These are phyloP conservation scores for Candidula unifasciata DNA, from an alignment of 2,888 invertebrate genomes.

Conservation along the genomic window DNA sequence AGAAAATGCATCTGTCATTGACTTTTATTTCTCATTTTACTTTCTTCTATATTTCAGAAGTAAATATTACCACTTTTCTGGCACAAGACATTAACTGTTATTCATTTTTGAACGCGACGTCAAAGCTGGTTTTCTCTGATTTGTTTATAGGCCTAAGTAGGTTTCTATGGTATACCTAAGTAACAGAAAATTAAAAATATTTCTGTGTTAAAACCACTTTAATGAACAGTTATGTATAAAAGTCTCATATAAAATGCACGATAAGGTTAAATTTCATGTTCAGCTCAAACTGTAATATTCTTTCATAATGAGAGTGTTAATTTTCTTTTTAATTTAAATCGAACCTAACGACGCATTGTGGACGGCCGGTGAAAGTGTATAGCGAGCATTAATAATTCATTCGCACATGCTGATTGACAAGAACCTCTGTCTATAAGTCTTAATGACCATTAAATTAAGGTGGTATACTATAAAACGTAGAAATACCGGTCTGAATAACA, in stretches of 20 bases:
- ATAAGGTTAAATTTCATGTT: not conserved
- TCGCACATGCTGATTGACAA: not conserved
- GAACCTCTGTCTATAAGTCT: not conserved
- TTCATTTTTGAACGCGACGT: not conserved
- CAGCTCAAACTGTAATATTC: not conserved
- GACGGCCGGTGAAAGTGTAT: slow-evolving; percentile 36
- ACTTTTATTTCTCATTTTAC: too few relatives aligned
- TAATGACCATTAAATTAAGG: not conserved
- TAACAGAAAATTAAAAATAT: not conserved
- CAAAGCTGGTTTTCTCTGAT: not conserved
- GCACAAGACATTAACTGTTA: not conserved
- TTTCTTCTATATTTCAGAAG: not conserved
- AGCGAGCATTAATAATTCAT: slow-evolving; percentile 21
- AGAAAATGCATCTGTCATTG: not conserved
- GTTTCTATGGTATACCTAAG: not conserved
- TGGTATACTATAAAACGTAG: not conserved
- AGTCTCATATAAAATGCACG: not conserved
- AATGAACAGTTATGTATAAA: too few relatives aligned
- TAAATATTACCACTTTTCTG: not conserved
- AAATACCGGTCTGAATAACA: not conserved
- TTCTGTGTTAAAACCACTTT: too few relatives aligned
- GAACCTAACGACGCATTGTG: slow-evolving; percentile 33
- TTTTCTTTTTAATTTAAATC: not conserved
- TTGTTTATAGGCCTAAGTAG: not conserved
- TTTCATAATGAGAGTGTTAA: not conserved